phyloP scores from a whole-genome alignment of 2,797 vertebrate species.

The Leptatherina wallacei region DNA sequence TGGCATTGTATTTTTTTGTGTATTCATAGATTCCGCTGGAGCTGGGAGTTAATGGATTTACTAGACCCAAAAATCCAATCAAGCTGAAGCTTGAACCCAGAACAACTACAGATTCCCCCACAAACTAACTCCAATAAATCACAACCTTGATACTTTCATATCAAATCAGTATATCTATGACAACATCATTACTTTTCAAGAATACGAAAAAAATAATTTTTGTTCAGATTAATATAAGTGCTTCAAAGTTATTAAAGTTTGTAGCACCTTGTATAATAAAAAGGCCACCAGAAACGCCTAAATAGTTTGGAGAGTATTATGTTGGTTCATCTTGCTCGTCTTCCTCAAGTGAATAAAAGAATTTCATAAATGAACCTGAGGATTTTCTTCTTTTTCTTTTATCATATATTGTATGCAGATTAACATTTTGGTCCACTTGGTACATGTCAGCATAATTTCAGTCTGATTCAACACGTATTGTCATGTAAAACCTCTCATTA shows the following conservation, averaged over 20 bases:
- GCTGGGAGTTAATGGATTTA: conserved; percentile 49
- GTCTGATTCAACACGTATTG: no score
- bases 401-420: background rate
- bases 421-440: background rate
- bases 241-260: no score
- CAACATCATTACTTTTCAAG: background rate
- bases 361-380: background rate
- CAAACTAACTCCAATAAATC: background rate
- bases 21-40: conserved; percentile 71
- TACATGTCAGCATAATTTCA: background rate
- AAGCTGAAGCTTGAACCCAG: conserved; percentile 74
- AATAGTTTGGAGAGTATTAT: background rate
- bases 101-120: conserved; percentile 5
- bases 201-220: background rate
- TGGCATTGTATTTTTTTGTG: background rate
- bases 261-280: background rate
- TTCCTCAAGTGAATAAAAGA: background rate
- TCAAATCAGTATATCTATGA: background rate
- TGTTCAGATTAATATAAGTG: no score
- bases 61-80: conserved; percentile 71
- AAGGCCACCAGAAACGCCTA: background rate
- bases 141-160: background rate
- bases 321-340: background rate
- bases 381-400: background rate
- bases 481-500: background rate